Percentiles rank a stretch among this genome's conserved stretches.
Conservation (phyloP, 1,140 invertebrate genomes). For the Aphis gossypii region DNA sequence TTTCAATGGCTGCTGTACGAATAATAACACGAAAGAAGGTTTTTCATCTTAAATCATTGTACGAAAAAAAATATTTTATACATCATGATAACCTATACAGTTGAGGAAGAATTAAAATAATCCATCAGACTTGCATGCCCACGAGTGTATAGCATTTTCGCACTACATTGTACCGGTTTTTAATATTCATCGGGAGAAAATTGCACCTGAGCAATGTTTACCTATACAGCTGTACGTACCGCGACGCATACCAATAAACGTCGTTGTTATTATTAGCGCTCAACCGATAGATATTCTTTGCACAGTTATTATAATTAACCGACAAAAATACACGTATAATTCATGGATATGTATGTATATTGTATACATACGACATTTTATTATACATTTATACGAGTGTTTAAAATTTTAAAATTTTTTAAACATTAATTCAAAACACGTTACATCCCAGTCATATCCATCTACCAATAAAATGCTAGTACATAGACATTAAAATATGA, state of each 20-base stretch:
- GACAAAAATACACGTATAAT: background rate
- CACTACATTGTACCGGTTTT: background rate
- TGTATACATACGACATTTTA: too few relatives aligned
- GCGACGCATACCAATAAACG: background rate
- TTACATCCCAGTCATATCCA: too few relatives aligned
- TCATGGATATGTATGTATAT: too few relatives aligned
- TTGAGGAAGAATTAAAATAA: background rate
- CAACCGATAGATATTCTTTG: background rate
- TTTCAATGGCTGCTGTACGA: background rate
- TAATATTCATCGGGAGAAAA: background rate
- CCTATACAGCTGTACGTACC: background rate
- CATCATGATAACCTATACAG: background rate
- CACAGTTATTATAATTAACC: background rate
- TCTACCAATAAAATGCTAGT: too few relatives aligned
- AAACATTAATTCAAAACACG: too few relatives aligned
- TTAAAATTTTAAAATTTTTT: too few relatives aligned
- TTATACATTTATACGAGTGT: too few relatives aligned
- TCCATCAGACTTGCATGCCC: background rate
- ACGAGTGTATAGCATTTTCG: background rate
- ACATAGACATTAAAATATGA: too few relatives aligned
- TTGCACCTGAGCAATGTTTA: background rate
- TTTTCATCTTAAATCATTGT: background rate
- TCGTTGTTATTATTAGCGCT: background rate
- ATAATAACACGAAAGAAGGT: background rate
- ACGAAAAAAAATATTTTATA: background rate